A percentile compares a stretch with the other conserved stretches of the same genome.
phyloP scores from a whole-genome alignment of 2,113 vertebrate species.

The Engystomops pustulosus region DNA sequence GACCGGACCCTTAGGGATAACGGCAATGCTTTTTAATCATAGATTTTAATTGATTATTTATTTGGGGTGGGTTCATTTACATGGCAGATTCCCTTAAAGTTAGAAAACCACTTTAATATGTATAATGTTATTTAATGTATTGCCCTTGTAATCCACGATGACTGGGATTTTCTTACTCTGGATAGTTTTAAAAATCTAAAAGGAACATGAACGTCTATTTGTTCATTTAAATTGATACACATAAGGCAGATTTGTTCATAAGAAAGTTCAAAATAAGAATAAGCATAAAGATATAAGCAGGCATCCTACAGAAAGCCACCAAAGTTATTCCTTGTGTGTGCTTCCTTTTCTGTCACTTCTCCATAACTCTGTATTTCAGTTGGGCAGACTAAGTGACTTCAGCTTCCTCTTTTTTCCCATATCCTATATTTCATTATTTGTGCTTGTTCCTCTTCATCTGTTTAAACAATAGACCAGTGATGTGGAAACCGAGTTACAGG shows the following conservation, averaged over 20 bases:
- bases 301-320: slow-evolving; percentile 47
- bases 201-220: too few species aligned
- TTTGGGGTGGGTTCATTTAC: too few species aligned
- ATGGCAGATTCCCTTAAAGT: too few species aligned
- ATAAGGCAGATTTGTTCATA: neutral
- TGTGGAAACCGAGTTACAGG: slow-evolving; percentile 85
- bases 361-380: slow-evolving; percentile 91
- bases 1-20: too few species aligned
- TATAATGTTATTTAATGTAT: too few species aligned
- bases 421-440: slow-evolving; percentile 94
- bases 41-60: too few species aligned
- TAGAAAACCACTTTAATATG: too few species aligned
- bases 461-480: slow-evolving; percentile 78
- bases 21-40: too few species aligned
- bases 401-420: slow-evolving; percentile 95
- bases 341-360: slow-evolving; percentile 98
- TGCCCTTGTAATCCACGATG: too few species aligned
- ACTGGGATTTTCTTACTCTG: too few species aligned
- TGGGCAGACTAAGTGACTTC: slow-evolving; percentile 74
- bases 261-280: neutral
- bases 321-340: slow-evolving; percentile 83
- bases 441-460: slow-evolving; percentile 89
- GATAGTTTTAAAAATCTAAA: too few species aligned
- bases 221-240: neutral
- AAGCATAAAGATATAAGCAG: neutral